These are phyloP conservation scores for Lordiphosa stackelbergi DNA, from an alignment of 1,140 invertebrate genomes.

Conservation along the genomic window DNA sequence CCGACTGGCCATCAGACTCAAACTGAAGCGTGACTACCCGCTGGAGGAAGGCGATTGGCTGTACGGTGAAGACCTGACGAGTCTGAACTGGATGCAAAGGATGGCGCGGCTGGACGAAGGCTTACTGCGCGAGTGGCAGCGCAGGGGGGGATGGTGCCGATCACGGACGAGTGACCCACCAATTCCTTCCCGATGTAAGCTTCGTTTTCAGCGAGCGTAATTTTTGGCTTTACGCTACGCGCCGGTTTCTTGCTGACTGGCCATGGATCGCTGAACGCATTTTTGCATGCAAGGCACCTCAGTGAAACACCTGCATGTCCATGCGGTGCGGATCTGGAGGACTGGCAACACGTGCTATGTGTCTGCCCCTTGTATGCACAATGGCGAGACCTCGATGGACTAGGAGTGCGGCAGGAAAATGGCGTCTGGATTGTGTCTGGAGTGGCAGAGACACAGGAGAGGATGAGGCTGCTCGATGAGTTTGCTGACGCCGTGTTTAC, in stretches of 20 bases:
- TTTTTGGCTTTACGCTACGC: conserved; percentile 17
- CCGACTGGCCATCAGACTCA: too few relatives aligned
- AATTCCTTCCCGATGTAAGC: too few relatives aligned
- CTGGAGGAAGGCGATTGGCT: too few relatives aligned
- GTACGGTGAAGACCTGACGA: too few relatives aligned
- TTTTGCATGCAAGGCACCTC: conserved; percentile 21
- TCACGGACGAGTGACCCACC: too few relatives aligned
- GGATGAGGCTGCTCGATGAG: neutral
- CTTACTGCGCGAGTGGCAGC: conserved; percentile 13
- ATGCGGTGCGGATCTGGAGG: neutral
- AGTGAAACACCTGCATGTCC: conserved; percentile 1
- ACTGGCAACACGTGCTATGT: conserved; percentile 1
- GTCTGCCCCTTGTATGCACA: neutral
- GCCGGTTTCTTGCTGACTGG: neutral
- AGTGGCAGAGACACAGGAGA: neutral
- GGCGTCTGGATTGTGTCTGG: neutral
- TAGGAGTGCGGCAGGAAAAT: too few relatives aligned
- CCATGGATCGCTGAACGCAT: too few relatives aligned
- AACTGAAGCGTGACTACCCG: too few relatives aligned
- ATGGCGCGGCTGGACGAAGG: conserved; percentile 1
- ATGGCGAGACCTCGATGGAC: too few relatives aligned
- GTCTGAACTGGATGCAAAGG: neutral
- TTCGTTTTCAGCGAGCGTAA: conserved; percentile 4
- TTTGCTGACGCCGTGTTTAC: too few relatives aligned
- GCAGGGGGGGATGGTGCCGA: conserved; percentile 2